Evolutionary conservation across 2,113 vertebrate genomes (phyloP), one percentile per base, ranked within the genome.

Genomic region (Ia io): DNA sequence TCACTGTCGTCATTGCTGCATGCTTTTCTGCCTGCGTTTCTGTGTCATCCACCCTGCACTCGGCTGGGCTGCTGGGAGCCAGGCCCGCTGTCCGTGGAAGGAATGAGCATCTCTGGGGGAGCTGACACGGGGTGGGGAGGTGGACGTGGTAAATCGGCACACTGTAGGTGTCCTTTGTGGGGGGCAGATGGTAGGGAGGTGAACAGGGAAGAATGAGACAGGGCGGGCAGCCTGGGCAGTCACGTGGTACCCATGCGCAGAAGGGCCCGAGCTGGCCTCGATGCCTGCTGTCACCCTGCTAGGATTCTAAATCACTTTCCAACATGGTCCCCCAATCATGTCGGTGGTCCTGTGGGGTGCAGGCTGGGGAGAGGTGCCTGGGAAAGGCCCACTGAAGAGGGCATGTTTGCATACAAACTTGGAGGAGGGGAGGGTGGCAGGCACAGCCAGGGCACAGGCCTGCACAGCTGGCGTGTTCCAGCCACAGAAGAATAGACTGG

Each of bases 11-110:
- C 61, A 32, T 6, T 9, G 18, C 28, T 9, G 28, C 10, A 5
- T 5, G 25, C 10, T 28, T 44, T 5, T 40, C 10, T 0, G 0
- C 6, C 9, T 35, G 1, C 1, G 3, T 4, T 12, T 16, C 3
- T 5, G 30, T 17, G 0, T n/a, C 3, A 0, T 12, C 47, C 80
- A 11, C 28, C 32, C 56, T 5, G 20, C 42, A n/a, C 11, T 12
- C 56, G 0, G 0, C n/a, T 5, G 51, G 23, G 69, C 37, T 9
- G 2, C 28, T 2, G 35, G 28, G 18, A 14, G 44, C 37, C 32
- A 6, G 44, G 32, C 1, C 84, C 1, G 49, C 61, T 3, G 7
- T 6, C 14, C 2, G n/a, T 0, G 61, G 32, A 8, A 28, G 37
- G 17, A 1, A 1, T 3, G n/a, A 2, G 1, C 1, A 6, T 6